Conservation (phyloP, 2,888 invertebrate species). For the Xestia rhomboidea region DNA sequence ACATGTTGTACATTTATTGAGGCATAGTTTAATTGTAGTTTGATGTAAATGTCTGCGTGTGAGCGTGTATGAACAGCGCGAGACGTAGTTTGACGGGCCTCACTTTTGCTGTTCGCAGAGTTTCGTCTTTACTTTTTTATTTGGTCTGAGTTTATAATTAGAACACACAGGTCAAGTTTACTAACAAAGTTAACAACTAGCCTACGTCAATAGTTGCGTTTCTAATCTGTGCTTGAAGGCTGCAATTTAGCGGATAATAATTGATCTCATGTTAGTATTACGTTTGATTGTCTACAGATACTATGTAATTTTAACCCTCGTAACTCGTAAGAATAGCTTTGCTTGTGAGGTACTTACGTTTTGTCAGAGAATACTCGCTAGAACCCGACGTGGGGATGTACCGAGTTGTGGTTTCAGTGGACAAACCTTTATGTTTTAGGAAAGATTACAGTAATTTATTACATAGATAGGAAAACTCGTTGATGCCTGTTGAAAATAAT, state of each 20-base stretch:
- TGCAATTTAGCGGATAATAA: conserved; percentile 31
- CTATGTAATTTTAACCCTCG: conserved; percentile 2
- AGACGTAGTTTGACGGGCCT: no score
- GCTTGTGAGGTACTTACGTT: no score
- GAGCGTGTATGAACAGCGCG: no score
- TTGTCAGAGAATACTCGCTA: no score
- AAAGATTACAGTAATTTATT: conserved; percentile 6
- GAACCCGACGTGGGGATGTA: no score
- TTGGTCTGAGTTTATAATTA: neutral
- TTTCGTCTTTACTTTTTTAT: no score
- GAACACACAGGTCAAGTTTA: conserved; percentile 39
- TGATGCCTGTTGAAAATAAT: neutral
- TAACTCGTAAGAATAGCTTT: neutral
- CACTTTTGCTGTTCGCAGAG: no score
- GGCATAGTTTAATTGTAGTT: no score
- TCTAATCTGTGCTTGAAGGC: conserved; percentile 50
- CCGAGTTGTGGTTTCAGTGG: no score
- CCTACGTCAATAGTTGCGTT: conserved; percentile 30
- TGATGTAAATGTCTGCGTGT: no score
- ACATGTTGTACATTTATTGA: no score
- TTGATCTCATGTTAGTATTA: conserved; percentile 41
- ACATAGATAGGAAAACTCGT: neutral
- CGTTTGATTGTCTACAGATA: conserved; percentile 43
- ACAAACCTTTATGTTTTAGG: no score
- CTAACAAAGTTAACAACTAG: conserved; percentile 9